Evolutionary conservation across 2,113 vertebrate genomes (phyloP), one percentile per base, ranked within the genome.

Genomic region (Alosa alosa): DNA sequence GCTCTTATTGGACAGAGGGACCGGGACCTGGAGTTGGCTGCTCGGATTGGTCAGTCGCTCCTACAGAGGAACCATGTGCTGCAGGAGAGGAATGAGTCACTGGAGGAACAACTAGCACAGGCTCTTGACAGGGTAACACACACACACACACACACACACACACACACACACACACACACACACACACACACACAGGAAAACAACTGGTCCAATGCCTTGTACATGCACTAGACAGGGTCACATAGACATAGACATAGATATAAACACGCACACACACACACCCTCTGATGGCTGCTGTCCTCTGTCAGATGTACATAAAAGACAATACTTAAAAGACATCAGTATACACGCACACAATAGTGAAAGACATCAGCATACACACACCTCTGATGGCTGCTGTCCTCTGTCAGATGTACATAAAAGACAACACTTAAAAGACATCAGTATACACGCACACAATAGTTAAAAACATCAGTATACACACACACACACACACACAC

Each of bases 41-140:
- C 98, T 60, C 96, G 98, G 52, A 99, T 99, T 88, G 98, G 98
- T 55, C 98, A 99, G 92, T 99, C 98, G 0, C 97, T 99, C 25
- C 93, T 99, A 75, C 98, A 98, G 89, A 94, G 97, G 84, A 99
- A 99, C 89, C 96, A 97, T 84, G 93, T 96, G 57, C 92, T 99
- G 85, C 96, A 96, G 5, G 97, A 99, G 87, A 96, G 98, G 87
- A 99, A 97, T 78, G 98, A 99, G 84, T 92, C 96, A 1, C 84
- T 99, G 84, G 98, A 99, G 90, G 98, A 99, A 85, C 98, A 99
- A 87, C 45, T 99, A 41, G 94, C 96, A 9, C 97, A 99, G 90
- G 94, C 96, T 64, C 91, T 97, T 84, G 98, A 99, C 93, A 96
- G 97, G 95, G 98, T 99, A 91, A 1, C 3, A 44, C 18, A 46